A percentile compares a stretch with the other conserved stretches of the same genome.
These are phyloP conservation scores for Metopolophium dirhodum DNA, from an alignment of 1,140 invertebrate species.

Conservation along the genomic window DNA sequence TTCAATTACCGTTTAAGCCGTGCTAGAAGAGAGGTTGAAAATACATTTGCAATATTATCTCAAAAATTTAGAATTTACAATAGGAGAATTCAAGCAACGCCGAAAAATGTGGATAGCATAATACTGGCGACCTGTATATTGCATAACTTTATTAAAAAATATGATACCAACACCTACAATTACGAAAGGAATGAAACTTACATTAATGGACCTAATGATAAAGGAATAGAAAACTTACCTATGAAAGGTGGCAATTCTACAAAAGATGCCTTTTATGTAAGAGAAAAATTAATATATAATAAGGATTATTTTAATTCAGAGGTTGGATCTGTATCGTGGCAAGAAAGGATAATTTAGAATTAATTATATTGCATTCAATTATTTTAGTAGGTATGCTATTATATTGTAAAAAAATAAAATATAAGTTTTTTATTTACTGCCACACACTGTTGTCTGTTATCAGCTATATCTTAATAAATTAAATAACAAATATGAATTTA, in stretches of 20 bases:
- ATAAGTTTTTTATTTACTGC: constrained; percentile 13
- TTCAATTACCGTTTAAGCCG: constrained; percentile 36
- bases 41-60: background rate
- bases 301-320: background rate
- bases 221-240: background rate
- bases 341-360: constrained; percentile 22
- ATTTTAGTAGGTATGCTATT: background rate
- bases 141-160: background rate
- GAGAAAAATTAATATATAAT: background rate
- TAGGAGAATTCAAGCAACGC: background rate
- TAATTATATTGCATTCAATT: background rate
- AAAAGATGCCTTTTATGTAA: background rate
- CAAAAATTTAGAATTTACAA: background rate
- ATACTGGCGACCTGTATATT: background rate
- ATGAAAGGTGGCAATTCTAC: background rate
- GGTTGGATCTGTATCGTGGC: constrained; percentile 22
- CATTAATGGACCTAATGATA: constrained; percentile 13
- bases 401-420: too few species aligned
- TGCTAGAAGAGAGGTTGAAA: background rate
- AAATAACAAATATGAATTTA: background rate
- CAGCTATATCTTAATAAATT: constrained; percentile 6
- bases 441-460: background rate
- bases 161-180: background rate
- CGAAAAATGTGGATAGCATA: background rate
- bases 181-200: background rate